These are phyloP conservation scores for Etia nguti DNA, from an alignment of 2,113 vertebrate species.

Conservation along the genomic window DNA sequence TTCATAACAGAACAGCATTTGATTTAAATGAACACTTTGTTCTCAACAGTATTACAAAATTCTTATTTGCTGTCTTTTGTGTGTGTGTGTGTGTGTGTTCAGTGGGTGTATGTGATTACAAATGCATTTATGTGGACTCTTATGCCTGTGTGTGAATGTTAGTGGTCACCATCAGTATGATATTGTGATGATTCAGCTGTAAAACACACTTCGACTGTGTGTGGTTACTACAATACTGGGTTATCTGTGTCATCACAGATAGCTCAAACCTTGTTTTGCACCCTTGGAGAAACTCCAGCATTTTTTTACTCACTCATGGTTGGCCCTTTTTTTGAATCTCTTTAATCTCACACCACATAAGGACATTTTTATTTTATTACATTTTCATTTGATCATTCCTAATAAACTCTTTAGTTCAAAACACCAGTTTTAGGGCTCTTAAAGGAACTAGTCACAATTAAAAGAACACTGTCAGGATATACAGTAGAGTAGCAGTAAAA, in stretches of 20 bases:
- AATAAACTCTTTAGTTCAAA: not conserved
- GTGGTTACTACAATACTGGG: not conserved
- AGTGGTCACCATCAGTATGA: not conserved
- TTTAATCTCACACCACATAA: not conserved
- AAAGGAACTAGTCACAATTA: not conserved
- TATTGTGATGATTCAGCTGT: not conserved
- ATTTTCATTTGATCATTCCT: constrained; percentile 3
- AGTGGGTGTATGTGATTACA: not conserved
- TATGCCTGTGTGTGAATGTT: not conserved
- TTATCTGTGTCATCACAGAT: constrained; percentile 51
- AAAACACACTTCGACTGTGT: not conserved
- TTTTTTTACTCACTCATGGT: not conserved
- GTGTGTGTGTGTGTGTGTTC: not conserved
- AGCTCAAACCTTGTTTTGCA: constrained; percentile 15
- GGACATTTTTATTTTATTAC: not conserved
- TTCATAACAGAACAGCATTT: not conserved
- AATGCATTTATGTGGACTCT: not conserved
- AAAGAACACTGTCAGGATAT: not conserved
- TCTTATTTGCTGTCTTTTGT: not conserved
- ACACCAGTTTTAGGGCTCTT: not conserved
- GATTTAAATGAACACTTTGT: not conserved
- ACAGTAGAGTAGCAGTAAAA: not conserved
- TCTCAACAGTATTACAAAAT: not conserved
- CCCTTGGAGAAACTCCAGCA: not conserved
- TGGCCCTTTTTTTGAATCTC: not conserved